Evolutionary conservation across 2,888 invertebrate species (phyloP).

Genomic region (Hartigia nigra): DNA sequence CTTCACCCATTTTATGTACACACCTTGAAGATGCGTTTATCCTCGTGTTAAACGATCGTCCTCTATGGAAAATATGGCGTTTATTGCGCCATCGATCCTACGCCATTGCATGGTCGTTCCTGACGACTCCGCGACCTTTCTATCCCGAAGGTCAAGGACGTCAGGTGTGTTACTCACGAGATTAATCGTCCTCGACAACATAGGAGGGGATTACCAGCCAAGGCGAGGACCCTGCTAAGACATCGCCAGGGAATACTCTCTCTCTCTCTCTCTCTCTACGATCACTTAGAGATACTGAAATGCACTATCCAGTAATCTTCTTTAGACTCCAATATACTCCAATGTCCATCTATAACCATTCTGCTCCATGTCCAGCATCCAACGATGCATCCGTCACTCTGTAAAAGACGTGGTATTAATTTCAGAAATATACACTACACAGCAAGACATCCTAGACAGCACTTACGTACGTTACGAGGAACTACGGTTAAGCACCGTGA

Average conservation of each 20-base stretch:
- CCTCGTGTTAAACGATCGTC: slow-evolving; percentile 5
- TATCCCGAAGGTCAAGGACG: slow-evolving; percentile 41
- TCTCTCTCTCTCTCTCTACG: background rate
- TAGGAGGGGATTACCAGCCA: background rate
- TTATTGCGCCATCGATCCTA: background rate
- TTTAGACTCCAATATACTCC: background rate
- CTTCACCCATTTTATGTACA: background rate
- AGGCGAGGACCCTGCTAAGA: background rate
- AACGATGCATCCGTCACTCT: background rate
- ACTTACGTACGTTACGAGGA: background rate
- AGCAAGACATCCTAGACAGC: no score
- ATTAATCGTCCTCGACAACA: slow-evolving; percentile 36
- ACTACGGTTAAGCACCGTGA: background rate
- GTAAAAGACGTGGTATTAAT: background rate
- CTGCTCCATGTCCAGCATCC: no score
- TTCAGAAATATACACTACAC: background rate
- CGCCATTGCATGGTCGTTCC: slow-evolving; percentile 43
- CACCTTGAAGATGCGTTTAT: background rate
- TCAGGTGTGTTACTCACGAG: slow-evolving; percentile 35
- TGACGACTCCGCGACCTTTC: slow-evolving; percentile 33
- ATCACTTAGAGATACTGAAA: background rate
- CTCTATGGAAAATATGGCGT: background rate
- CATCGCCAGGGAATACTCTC: background rate
- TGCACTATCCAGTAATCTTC: background rate
- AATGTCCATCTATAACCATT: background rate